phyloP scores from a whole-genome alignment of 2,797 vertebrate genomes.

The Pagetopsis macropterus region DNA sequence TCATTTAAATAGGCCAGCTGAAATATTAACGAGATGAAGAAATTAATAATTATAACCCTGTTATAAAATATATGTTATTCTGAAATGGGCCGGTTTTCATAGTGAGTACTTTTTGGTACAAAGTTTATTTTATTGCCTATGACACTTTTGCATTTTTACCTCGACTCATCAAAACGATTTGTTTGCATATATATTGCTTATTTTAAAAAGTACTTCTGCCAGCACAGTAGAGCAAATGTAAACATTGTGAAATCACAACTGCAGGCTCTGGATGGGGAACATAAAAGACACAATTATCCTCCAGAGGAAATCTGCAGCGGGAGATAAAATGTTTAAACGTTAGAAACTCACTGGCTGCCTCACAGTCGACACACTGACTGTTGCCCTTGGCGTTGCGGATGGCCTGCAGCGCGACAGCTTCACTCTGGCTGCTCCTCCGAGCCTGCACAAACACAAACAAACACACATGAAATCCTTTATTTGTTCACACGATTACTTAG shows the following conservation, averaged over 20 bases:
- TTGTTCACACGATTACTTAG: background rate
- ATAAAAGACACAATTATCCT: background rate
- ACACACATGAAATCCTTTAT: constrained; percentile 2
- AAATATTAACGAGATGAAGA: too few relatives aligned
- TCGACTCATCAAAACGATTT: too few relatives aligned
- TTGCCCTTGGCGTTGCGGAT: constrained; percentile 95
- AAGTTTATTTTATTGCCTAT: too few relatives aligned
- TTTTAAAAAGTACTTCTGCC: background rate
- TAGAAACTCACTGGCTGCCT: constrained; percentile 88
- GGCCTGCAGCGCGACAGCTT: constrained; percentile 94
- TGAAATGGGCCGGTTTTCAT: too few relatives aligned
- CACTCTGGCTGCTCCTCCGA: constrained; percentile 93
- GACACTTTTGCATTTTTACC: too few relatives aligned
- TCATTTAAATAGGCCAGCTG: too few relatives aligned
- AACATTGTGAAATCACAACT: background rate
- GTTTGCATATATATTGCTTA: background rate
- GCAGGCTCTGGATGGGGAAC: background rate
- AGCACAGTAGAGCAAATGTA: background rate
- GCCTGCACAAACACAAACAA: constrained; percentile 78
- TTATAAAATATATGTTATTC: too few relatives aligned
- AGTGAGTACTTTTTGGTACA: too few relatives aligned
- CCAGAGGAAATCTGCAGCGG: background rate
- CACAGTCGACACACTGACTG: constrained; percentile 93
- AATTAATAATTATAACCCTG: too few relatives aligned
- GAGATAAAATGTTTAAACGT: background rate